These are phyloP conservation scores for Parascotia fuliginaria DNA, from an alignment of 2,888 invertebrate genomes.

Conservation along the genomic window DNA sequence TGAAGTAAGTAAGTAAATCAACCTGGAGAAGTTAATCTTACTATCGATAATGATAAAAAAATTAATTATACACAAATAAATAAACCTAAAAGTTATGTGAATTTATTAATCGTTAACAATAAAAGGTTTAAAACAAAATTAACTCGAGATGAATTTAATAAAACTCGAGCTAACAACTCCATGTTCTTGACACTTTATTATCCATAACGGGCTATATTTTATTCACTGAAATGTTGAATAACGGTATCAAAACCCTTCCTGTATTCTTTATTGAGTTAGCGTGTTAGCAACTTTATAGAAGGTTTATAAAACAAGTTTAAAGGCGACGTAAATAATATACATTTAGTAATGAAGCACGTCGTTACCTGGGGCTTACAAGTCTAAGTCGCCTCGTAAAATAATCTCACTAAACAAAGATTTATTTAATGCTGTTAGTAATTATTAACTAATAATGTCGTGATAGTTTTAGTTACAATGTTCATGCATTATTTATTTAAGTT, in stretches of 20 bases:
- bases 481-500: too few relatives aligned
- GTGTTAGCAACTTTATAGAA: conserved; percentile 52
- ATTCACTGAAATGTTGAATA: conserved; percentile 26
- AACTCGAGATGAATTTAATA: too few relatives aligned
- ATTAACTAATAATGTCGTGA: conserved; percentile 15
- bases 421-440: conserved; percentile 35
- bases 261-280: conserved; percentile 40
- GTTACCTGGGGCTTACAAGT: conserved; percentile 64
- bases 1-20: too few relatives aligned
- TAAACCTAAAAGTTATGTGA: too few relatives aligned
- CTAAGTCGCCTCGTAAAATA: conserved; percentile 62
- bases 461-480: neutral
- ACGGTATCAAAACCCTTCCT: conserved; percentile 20
- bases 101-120: too few relatives aligned
- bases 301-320: conserved; percentile 56
- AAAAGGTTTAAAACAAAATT: too few relatives aligned
- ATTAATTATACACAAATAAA: too few relatives aligned
- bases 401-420: conserved; percentile 33
- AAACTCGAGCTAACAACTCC: neutral
- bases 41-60: too few relatives aligned
- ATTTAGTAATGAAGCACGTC: conserved; percentile 71
- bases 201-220: conserved; percentile 13
- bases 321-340: conserved; percentile 65
- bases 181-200: conserved; percentile 13
- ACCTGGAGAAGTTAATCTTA: too few relatives aligned